Evolutionary conservation across 2,797 vertebrate genomes (phyloP).

Genomic region (Danionella dracula): DNA sequence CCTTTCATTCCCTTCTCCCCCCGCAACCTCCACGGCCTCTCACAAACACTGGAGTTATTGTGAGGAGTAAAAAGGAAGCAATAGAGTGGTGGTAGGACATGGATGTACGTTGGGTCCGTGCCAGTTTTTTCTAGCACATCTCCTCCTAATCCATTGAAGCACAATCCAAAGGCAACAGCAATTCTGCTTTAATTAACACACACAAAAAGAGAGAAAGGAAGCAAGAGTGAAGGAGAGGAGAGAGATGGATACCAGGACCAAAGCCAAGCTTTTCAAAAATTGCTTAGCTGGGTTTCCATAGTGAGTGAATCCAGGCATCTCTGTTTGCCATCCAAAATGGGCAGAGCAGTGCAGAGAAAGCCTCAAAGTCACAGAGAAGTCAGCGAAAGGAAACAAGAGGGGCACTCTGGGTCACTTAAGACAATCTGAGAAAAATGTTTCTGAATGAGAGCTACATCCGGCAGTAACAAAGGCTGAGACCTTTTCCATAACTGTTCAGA

Average conservation of each 20-base stretch:
- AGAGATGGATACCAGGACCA: not conserved
- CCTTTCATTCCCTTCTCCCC: slow-evolving; percentile 22
- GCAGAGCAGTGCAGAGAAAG: not conserved
- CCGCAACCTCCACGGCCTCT: not conserved
- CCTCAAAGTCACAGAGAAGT: slow-evolving; percentile 21
- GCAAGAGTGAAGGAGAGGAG: not conserved
- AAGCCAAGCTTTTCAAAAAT: slow-evolving; percentile 14
- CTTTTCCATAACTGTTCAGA: not conserved
- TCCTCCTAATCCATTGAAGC: slow-evolving; percentile 17
- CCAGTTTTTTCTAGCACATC: slow-evolving; percentile 28
- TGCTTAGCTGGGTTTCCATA: slow-evolving; percentile 23
- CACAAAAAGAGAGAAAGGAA: not conserved
- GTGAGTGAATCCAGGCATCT: slow-evolving; percentile 10
- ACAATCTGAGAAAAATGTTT: slow-evolving; percentile 26
- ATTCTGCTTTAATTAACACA: slow-evolving; percentile 19
- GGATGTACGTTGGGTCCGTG: slow-evolving; percentile 25
- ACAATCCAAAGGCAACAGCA: slow-evolving; percentile 15
- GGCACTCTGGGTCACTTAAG: slow-evolving; percentile 1
- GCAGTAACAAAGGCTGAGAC: not conserved
- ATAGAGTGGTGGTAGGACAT: slow-evolving; percentile 40
- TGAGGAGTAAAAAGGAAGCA: slow-evolving; percentile 25
- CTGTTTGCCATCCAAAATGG: slow-evolving; percentile 19
- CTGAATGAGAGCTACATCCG: slow-evolving; percentile 20
- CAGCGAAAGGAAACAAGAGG: slow-evolving; percentile 19
- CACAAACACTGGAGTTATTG: slow-evolving; percentile 42